Conservation (phyloP, 2,888 invertebrate species). For the Drosophila nr. perissopoda region DNA sequence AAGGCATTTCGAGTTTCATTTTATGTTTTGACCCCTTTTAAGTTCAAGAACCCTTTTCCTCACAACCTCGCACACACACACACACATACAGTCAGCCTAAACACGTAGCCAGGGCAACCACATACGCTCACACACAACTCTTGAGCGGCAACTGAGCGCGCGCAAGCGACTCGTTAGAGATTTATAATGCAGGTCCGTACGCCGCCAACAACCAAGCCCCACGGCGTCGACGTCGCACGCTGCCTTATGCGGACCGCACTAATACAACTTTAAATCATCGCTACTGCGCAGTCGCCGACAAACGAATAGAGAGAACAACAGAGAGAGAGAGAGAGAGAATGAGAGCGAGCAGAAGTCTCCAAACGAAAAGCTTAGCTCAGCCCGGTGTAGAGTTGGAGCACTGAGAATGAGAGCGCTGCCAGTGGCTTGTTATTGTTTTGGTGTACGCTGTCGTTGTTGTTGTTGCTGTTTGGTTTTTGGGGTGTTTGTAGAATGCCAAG, state of each 20-base stretch:
- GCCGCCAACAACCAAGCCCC: constrained; percentile 52
- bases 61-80: constrained; percentile 56
- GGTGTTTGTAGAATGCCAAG: constrained; percentile 66
- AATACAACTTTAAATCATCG: constrained; percentile 40
- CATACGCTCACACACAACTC: constrained; percentile 60
- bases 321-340: constrained; percentile 17
- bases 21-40: constrained; percentile 84
- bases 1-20: constrained; percentile 81
- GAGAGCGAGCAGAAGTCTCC: constrained; percentile 54
- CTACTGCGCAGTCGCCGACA: constrained; percentile 44
- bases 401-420: constrained; percentile 31
- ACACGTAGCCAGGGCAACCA: constrained; percentile 39
- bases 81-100: constrained; percentile 13
- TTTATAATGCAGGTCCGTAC: constrained; percentile 63
- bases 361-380: constrained; percentile 72
- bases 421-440: constrained; percentile 62
- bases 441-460: constrained; percentile 20
- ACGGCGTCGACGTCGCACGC: constrained; percentile 43
- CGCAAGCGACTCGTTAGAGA: constrained; percentile 71
- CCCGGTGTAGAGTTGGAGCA: constrained; percentile 61
- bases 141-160: constrained; percentile 66
- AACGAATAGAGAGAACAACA: constrained; percentile 18
- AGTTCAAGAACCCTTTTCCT: constrained; percentile 84
- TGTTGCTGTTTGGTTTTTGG: constrained; percentile 40
- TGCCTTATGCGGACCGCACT: constrained; percentile 50